A percentile compares a stretch with the other conserved stretches of the same genome.
Conservation (phyloP, 2,797 vertebrate species). For the Naso thynnoides region DNA sequence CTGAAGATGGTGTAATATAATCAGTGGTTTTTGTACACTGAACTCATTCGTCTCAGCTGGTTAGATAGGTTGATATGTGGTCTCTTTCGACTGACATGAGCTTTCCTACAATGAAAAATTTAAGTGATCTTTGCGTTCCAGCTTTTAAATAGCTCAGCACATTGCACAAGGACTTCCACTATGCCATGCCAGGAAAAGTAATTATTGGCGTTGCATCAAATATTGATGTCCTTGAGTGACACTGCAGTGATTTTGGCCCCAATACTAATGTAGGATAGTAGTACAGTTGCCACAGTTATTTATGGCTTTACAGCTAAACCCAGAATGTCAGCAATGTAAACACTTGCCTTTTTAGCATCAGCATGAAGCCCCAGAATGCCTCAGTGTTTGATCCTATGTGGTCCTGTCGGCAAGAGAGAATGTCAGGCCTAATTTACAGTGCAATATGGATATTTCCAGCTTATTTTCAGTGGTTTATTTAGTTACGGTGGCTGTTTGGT, state of each 20-base stretch:
- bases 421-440: slow-evolving; percentile 54
- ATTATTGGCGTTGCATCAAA: slow-evolving; percentile 16
- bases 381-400: slow-evolving; percentile 39
- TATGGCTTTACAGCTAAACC: slow-evolving; percentile 62
- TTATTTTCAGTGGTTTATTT: slow-evolving; percentile 60
- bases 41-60: slow-evolving; percentile 52
- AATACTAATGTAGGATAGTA: slow-evolving; percentile 28
- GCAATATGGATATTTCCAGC: slow-evolving; percentile 40
- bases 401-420: slow-evolving; percentile 34
- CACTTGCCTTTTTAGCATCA: slow-evolving; percentile 55
- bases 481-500: slow-evolving; percentile 34
- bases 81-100: slow-evolving; percentile 14
- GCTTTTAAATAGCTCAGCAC: slow-evolving; percentile 15
- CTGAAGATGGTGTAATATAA: slow-evolving; percentile 66
- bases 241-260: slow-evolving; percentile 29
- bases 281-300: slow-evolving; percentile 49
- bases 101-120: slow-evolving; percentile 3
- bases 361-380: slow-evolving; percentile 36
- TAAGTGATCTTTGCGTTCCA: background rate
- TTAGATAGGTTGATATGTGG: slow-evolving; percentile 4
- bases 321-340: slow-evolving; percentile 69
- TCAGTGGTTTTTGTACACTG: slow-evolving; percentile 52
- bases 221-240: slow-evolving; percentile 24
- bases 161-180: slow-evolving; percentile 14
- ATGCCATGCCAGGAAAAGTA: slow-evolving; percentile 20